Percentiles rank a stretch among this genome's conserved stretches.
phyloP scores from a whole-genome alignment of 2,888 invertebrate genomes.

The Byasa hedistus region DNA sequence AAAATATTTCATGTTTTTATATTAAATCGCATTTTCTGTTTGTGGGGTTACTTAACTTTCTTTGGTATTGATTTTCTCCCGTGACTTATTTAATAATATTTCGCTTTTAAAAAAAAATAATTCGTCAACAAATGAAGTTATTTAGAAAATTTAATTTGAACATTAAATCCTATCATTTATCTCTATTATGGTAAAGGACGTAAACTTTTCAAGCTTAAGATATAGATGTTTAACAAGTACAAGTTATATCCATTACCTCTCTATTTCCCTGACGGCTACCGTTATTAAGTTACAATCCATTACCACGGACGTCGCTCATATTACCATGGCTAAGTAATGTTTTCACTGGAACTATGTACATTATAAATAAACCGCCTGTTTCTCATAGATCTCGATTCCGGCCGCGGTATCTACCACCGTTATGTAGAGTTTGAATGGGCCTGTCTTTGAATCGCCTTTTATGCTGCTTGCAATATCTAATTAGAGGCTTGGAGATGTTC shows the following conservation, averaged over 20 bases:
- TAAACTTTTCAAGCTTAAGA: no score
- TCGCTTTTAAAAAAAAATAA: no score
- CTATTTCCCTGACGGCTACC: conserved; percentile 19
- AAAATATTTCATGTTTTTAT: no score
- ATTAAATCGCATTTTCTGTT: no score
- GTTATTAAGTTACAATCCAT: conserved; percentile 23
- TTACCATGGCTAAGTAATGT: conserved; percentile 16
- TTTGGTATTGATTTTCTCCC: no score
- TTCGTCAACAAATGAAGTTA: no score
- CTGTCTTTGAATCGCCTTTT: conserved; percentile 56
- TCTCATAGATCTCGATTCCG: conserved; percentile 26
- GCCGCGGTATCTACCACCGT: conserved; percentile 31
- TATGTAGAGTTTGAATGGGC: conserved; percentile 58
- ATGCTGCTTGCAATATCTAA: conserved; percentile 57
- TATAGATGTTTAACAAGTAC: conserved; percentile 4
- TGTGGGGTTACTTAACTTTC: no score
- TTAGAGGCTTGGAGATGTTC: conserved; percentile 54
- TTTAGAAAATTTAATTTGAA: no score
- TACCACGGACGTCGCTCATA: conserved; percentile 18
- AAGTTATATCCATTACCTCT: conserved; percentile 12
- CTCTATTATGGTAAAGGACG: no score
- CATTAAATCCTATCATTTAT: no score
- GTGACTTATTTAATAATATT: no score
- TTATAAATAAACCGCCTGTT: conserved; percentile 23
- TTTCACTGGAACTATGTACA: conserved; percentile 16